Percentiles rank a stretch among this genome's conserved stretches.
phyloP scores from a whole-genome alignment of 2,888 invertebrate species.

The Dorcus parallelipipedus region DNA sequence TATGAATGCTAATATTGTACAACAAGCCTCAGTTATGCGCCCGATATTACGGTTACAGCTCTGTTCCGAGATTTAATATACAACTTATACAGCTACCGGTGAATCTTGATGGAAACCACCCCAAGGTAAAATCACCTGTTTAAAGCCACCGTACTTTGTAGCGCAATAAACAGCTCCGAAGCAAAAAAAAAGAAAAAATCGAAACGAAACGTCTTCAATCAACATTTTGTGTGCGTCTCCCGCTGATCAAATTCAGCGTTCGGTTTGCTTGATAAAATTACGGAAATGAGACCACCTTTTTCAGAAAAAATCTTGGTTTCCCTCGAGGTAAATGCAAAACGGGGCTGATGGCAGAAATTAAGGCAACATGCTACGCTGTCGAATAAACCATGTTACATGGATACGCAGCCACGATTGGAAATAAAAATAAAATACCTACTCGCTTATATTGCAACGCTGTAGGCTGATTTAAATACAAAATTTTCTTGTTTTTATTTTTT shows the following conservation, averaged over 20 bases:
- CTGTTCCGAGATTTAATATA: slow-evolving; percentile 37
- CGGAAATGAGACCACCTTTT: slow-evolving; percentile 6
- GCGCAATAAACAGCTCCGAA: too few relatives aligned
- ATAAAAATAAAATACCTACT: slow-evolving; percentile 35
- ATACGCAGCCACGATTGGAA: slow-evolving; percentile 37
- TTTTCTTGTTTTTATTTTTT: slow-evolving; percentile 9
- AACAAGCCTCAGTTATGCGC: slow-evolving; percentile 35
- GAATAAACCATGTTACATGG: slow-evolving; percentile 36
- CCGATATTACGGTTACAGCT: slow-evolving; percentile 28
- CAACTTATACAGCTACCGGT: slow-evolving; percentile 24
- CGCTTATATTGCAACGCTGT: slow-evolving; percentile 28
- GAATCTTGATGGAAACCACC: slow-evolving; percentile 15
- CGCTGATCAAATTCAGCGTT: not conserved
- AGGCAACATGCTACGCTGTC: slow-evolving; percentile 35
- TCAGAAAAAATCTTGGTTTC: slow-evolving; percentile 11
- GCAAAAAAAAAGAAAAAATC: too few relatives aligned
- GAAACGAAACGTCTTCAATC: too few relatives aligned
- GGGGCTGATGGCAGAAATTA: slow-evolving; percentile 37
- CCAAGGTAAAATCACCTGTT: slow-evolving; percentile 7
- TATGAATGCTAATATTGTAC: slow-evolving; percentile 45
- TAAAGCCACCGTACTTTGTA: not conserved
- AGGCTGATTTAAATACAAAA: slow-evolving; percentile 19
- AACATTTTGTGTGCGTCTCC: not conserved
- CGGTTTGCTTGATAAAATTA: not conserved
- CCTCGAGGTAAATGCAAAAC: slow-evolving; percentile 34